Base-by-base conservation (phyloP, 2,888 invertebrate species). In the Mesorhabditis belari region DNA sequence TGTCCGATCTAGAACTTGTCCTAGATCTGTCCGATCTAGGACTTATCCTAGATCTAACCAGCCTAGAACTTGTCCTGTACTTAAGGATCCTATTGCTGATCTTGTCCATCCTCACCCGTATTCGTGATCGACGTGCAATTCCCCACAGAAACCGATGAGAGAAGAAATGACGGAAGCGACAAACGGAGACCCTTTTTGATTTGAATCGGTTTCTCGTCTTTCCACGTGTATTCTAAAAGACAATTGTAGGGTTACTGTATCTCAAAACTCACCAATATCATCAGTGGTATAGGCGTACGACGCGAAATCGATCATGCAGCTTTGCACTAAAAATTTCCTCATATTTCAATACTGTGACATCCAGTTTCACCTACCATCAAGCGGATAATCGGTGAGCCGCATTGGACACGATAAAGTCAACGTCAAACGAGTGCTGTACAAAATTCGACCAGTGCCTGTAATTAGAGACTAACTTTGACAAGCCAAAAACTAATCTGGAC, bases 271-370 rank as follows among this genome's bases (percentile, higher is more conserved):
- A 68, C 68, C 91, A 80, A 94, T 86, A 85, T 94, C 94, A 75
- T 90, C 89, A 49, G 92, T 93, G 52, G 94, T 94, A 90, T 94
- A 96, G 69, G 94, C 95, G 83, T 95, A 95, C 83, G 92, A 92
- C 73, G 93, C 93, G 90, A 94, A 93, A 80, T 90, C 86, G 72
- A 95, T 86, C 61, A 91, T 91, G 84, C 94, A 94, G 65, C 89
- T 63, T 28, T 68, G 68, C 0, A 68, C 65, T 61, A 21, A 24
- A 57, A 64, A 62, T 21, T 3, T 9, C 56, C 17, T 58, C 17
- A 21, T 58, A n/a, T 17, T n/a, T 2, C 3, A 25, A 49, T n/a
- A 55, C n/a, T n/a, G n/a, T n/a, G n/a, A n/a, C n/a, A n/a, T n/a
- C n/a, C n/a, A n/a, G n/a, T n/a, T n/a, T n/a, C n/a, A 55, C 19